A percentile compares a stretch with the other conserved stretches of the same genome.
Conservation (phyloP, 2,113 vertebrate species). For the Bostrychus sinensis region DNA sequence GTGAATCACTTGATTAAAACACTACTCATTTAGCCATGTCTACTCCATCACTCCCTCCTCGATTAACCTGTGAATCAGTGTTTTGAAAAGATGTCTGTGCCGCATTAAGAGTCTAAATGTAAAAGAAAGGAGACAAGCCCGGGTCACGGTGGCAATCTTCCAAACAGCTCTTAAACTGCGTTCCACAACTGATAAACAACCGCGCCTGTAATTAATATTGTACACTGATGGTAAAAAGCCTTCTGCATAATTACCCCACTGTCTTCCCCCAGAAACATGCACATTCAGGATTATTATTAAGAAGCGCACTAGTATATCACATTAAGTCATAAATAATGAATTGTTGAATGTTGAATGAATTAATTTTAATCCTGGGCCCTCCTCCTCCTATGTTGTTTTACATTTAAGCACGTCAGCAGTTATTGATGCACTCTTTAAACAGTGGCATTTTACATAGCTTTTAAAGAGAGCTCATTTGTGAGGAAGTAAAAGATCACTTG, state of each 20-base stretch:
- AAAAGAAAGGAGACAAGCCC: constrained; percentile 70
- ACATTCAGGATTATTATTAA: constrained; percentile 81
- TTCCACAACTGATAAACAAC: constrained; percentile 79
- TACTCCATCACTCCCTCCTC: constrained; percentile 50
- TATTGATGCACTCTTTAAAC: constrained; percentile 80
- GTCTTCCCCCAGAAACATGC: constrained; percentile 79
- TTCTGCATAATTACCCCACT: constrained; percentile 80
- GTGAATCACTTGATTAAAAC: constrained; percentile 27
- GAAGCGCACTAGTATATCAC: constrained; percentile 80
- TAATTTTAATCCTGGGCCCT: constrained; percentile 72
- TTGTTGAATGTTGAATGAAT: constrained; percentile 77
- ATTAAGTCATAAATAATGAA: constrained; percentile 84
- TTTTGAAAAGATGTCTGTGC: constrained; percentile 48
- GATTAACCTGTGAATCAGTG: constrained; percentile 60
- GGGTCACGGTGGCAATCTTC: constrained; percentile 76
- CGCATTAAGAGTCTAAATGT: constrained; percentile 57
- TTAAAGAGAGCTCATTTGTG: constrained; percentile 50
- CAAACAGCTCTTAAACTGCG: constrained; percentile 76
- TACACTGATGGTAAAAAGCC: constrained; percentile 75
- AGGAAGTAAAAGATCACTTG: constrained; percentile 22
- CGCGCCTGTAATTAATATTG: constrained; percentile 77
- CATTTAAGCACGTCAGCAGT: constrained; percentile 81
- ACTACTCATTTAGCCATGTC: constrained; percentile 39
- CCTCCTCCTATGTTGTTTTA: constrained; percentile 68
- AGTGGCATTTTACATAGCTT: constrained; percentile 74